Conservation (phyloP, 2,888 invertebrate species). For the Watsonalla cultraria region DNA sequence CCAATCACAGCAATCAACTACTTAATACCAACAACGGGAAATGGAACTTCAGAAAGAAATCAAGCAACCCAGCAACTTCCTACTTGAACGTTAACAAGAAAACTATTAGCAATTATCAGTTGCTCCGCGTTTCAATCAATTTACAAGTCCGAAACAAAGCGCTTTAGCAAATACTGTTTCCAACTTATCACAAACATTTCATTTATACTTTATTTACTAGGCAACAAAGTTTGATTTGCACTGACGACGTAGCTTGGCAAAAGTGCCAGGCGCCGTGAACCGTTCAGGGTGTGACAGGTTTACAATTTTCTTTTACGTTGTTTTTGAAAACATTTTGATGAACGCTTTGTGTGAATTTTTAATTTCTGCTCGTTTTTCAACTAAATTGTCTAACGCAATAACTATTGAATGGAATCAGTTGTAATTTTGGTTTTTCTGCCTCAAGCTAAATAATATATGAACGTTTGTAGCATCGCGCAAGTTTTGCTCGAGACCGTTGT, state of each 20-base stretch:
- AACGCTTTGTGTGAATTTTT: constrained; percentile 22
- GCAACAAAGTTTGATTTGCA: constrained; percentile 18
- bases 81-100: constrained; percentile 63
- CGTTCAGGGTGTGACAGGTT: constrained; percentile 43
- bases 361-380: background rate
- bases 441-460: no score
- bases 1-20: constrained; percentile 37
- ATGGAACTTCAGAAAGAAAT: constrained; percentile 49
- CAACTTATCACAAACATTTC: constrained; percentile 11
- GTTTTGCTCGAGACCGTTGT: no score
- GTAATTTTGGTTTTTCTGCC: no score
- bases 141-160: constrained; percentile 62
- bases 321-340: constrained; percentile 21
- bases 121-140: constrained; percentile 67
- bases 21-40: constrained; percentile 37
- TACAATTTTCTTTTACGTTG: constrained; percentile 46
- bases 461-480: no score
- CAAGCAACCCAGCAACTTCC: constrained; percentile 52
- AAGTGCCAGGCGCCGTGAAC: constrained; percentile 15
- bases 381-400: no score
- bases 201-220: constrained; percentile 6
- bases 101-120: constrained; percentile 73
- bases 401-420: no score
- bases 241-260: background rate
- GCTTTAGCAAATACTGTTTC: constrained; percentile 41